These are phyloP conservation scores for Catocala fraxini DNA, from an alignment of 2,888 invertebrate species.

Conservation along the genomic window DNA sequence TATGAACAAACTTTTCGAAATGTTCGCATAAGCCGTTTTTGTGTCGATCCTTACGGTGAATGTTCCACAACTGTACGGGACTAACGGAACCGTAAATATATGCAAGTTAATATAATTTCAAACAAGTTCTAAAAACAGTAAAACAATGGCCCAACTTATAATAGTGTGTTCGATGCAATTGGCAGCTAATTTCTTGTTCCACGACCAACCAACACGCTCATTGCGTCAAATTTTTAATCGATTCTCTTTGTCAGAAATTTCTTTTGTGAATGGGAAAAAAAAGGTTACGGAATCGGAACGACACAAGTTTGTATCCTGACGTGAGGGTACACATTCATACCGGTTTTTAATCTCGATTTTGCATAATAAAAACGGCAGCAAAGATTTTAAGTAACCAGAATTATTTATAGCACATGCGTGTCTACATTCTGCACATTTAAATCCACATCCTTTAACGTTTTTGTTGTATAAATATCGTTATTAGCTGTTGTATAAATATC, in stretches of 20 bases:
- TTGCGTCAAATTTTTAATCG: constrained; percentile 78
- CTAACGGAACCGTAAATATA: constrained; percentile 62
- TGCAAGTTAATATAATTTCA: constrained; percentile 61
- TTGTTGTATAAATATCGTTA: constrained; percentile 20
- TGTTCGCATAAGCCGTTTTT: constrained; percentile 17
- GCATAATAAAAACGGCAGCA: constrained; percentile 32
- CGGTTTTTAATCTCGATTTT: constrained; percentile 29
- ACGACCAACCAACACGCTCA: constrained; percentile 64
- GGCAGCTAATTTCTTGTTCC: constrained; percentile 85
- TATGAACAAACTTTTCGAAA: constrained; percentile 10
- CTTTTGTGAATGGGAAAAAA: constrained; percentile 52
- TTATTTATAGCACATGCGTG: constrained; percentile 35
- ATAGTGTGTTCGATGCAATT: constrained; percentile 84
- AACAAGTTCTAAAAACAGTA: constrained; percentile 79
- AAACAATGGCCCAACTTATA: constrained; percentile 84
- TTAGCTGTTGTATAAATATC: too few relatives aligned
- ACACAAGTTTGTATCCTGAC: constrained; percentile 31
- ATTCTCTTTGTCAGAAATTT: constrained; percentile 66
- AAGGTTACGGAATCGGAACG: constrained; percentile 46
- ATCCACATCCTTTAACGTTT: constrained; percentile 37
- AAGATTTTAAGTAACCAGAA: constrained; percentile 36
- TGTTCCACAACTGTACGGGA: constrained; percentile 39
- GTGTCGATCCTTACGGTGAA: constrained; percentile 16
- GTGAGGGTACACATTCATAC: constrained; percentile 30
- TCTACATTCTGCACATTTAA: constrained; percentile 26